phyloP scores from a whole-genome alignment of 2,888 invertebrate genomes.

The Pristionchus entomophagus region DNA sequence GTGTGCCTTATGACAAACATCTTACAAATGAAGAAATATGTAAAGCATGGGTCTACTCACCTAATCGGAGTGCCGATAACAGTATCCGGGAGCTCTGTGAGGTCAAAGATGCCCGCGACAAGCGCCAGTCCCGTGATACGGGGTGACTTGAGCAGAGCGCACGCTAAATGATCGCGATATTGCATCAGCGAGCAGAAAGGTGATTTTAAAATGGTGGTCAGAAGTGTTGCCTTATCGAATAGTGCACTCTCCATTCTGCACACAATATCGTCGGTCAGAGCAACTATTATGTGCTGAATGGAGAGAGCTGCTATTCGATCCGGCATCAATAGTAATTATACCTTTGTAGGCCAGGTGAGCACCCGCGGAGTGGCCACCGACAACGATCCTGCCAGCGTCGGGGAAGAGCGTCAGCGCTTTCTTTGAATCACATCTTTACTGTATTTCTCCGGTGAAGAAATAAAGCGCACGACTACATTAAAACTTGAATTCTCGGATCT shows the following conservation, averaged over 20 bases:
- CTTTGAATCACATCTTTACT: not conserved
- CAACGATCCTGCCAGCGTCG: not conserved
- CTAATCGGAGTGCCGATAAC: slow-evolving; percentile 31
- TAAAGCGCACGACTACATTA: too few species aligned
- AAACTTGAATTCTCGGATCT: too few species aligned
- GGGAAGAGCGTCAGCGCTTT: not conserved
- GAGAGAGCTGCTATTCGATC: too few species aligned
- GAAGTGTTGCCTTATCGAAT: too few species aligned
- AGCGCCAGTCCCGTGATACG: slow-evolving; percentile 38
- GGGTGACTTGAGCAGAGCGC: not conserved
- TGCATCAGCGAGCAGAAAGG: too few species aligned
- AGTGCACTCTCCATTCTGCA: too few species aligned
- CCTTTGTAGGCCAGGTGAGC: slow-evolving; percentile 46
- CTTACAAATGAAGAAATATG: too few species aligned
- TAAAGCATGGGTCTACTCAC: not conserved
- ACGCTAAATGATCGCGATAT: not conserved
- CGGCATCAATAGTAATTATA: too few species aligned
- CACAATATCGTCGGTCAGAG: too few species aligned
- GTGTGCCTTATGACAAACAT: too few species aligned
- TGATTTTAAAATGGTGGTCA: not conserved
- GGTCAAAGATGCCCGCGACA: slow-evolving; percentile 39
- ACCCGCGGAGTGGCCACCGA: slow-evolving; percentile 43
- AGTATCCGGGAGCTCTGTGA: not conserved
- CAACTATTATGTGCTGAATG: not conserved
- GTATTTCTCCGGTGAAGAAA: not conserved